These are phyloP conservation scores for Trachythela sp. DNA, from an alignment of 64 coral and sea anemone species.

Conservation along the genomic window DNA sequence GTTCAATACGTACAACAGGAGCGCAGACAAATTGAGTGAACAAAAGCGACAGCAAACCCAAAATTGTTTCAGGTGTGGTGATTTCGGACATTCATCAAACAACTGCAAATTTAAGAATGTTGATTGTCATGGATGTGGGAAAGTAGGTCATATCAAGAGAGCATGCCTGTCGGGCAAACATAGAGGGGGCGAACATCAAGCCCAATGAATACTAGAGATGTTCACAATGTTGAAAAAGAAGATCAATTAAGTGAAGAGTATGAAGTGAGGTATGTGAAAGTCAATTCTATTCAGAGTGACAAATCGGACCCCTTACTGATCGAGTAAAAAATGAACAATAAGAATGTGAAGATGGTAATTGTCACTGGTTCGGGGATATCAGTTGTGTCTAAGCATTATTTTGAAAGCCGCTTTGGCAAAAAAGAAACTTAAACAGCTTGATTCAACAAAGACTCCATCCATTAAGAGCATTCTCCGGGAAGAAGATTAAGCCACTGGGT, in stretches of 20 bases:
- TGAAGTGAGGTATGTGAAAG: not conserved
- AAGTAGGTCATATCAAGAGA: not conserved
- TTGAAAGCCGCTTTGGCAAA: not conserved
- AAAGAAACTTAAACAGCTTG: not conserved
- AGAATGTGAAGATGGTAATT: not conserved
- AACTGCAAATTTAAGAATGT: not conserved
- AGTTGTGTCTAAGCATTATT: not conserved
- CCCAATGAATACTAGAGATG: not conserved
- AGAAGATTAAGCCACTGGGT: not conserved
- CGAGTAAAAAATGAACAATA: not conserved
- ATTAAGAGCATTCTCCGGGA: not conserved
- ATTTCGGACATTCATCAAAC: not conserved
- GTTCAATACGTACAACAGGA: not conserved
- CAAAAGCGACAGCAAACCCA: not conserved
- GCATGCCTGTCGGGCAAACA: not conserved
- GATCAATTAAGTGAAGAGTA: not conserved
- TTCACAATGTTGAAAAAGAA: not conserved
- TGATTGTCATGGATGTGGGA: not conserved
- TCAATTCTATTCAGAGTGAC: not conserved
- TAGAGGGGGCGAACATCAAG: not conserved
- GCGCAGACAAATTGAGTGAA: not conserved
- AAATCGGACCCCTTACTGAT: not conserved
- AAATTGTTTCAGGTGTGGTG: not conserved
- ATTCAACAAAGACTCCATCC: not conserved
- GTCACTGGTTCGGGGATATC: not conserved